Evolutionary conservation across 2,797 vertebrate species (phyloP), one percentile per base, ranked within the genome.

Genomic region (Parotocinclus haroldoi): DNA sequence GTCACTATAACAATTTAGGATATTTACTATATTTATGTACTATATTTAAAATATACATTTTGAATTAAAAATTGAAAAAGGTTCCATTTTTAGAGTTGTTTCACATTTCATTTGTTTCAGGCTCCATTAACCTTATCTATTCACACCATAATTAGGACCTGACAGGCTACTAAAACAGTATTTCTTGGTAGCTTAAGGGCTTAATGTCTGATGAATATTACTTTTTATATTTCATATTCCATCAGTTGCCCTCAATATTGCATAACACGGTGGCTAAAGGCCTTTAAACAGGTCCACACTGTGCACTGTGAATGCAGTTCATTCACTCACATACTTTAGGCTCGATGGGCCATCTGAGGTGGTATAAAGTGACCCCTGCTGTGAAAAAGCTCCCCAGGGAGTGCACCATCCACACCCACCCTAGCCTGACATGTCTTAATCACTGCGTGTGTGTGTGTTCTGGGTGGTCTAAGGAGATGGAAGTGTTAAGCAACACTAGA

Each of bases 311-410:
- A 72, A 74, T 77, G 71, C 68, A 69, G 53, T 77, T 79, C 79
- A 64, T 83, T 87, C 84, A 86, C 83, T 87, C 82, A 85, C 82
- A 86, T 75, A 79, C 80, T 88, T 89, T 87, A 89, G 84, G 77
- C 81, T 87, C 80, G 87, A 85, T 84, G 82, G 81, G 68, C 74
- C 49, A 70, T 62, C 75, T 80, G 79, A 83, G 81, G 81, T 79
- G 77, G 79, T 80, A 80, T 76, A 76, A 64, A 74, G 52, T 68
- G 79, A 77, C 79, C 81, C 88, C 85, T 18, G 85, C 86, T 83
- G 87, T 53, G 77, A 1, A 38, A 36, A 40, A 58, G 48, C 49
- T 65, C 75, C 55, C 71, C 59, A 14, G 65, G 79, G 66, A 73
- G 58, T n/a, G n/a, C 58, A 53, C 62, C 39, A 48, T 55, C 39